Percentiles rank a stretch among this genome's conserved stretches.
These are phyloP conservation scores for Lepidonotus clava DNA, from an alignment of 2,888 invertebrate species.

Conservation along the genomic window DNA sequence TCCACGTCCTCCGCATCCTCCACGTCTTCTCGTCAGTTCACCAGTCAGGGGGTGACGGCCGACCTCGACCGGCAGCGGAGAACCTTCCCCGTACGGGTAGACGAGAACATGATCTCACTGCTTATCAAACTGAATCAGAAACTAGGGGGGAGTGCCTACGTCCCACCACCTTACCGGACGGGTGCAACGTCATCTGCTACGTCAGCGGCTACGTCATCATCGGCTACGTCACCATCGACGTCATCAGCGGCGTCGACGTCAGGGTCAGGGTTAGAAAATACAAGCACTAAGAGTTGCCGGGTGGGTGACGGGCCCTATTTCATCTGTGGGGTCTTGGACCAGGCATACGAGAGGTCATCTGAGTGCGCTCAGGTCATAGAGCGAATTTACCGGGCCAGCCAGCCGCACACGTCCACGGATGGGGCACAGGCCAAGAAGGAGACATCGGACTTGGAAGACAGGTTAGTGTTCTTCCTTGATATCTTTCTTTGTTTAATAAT, in stretches of 20 bases:
- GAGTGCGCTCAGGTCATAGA: conserved; percentile 82
- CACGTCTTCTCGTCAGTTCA: not conserved
- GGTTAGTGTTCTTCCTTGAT: not conserved
- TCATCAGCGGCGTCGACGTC: conserved; percentile 6
- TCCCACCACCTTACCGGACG: conserved; percentile 81
- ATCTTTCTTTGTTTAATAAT: not conserved
- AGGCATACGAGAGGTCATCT: conserved; percentile 62
- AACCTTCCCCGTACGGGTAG: conserved; percentile 63
- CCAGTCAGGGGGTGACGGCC: conserved; percentile 33
- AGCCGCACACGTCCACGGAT: conserved; percentile 1
- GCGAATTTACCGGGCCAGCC: conserved; percentile 9
- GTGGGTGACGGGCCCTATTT: conserved; percentile 94
- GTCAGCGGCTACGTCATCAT: not conserved
- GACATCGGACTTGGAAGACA: conserved; percentile 42
- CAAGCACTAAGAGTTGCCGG: conserved; percentile 68
- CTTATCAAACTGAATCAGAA: conserved; percentile 94
- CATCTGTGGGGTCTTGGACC: conserved; percentile 88
- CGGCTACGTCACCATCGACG: no score
- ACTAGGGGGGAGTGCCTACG: conserved; percentile 87
- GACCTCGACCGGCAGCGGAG: conserved; percentile 16
- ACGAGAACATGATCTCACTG: conserved; percentile 90
- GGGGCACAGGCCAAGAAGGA: conserved; percentile 47
- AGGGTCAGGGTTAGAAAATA: not conserved
- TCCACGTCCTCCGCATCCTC: no score
- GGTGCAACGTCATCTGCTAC: conserved; percentile 42